Percentiles rank a stretch among this genome's conserved stretches.
phyloP scores from a whole-genome alignment of 2,113 vertebrate species.

The Tragelaphus imberbis region DNA sequence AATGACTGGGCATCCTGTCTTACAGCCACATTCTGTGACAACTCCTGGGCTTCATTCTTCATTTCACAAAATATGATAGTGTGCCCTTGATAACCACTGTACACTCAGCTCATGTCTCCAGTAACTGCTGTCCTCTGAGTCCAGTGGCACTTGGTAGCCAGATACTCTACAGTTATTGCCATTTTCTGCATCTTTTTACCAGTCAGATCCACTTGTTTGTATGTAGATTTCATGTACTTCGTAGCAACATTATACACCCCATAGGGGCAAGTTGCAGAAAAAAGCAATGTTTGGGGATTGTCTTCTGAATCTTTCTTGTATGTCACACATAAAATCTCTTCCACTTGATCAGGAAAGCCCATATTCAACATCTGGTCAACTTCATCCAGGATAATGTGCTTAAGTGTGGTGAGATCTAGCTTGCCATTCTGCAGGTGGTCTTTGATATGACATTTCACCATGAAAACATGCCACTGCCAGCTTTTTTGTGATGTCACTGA shows the following conservation, averaged over 20 bases:
- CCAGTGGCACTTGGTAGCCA: neutral
- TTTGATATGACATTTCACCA: rapidly evolving
- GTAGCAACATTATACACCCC: neutral
- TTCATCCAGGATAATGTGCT: neutral
- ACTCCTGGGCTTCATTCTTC: neutral
- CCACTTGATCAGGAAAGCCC: neutral
- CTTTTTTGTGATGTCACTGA: neutral
- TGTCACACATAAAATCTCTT: neutral
- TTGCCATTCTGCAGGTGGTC: neutral
- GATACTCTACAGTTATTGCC: neutral
- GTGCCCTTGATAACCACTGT: neutral
- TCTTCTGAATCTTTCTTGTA: neutral
- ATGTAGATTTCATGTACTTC: neutral
- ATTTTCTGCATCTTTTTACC: neutral
- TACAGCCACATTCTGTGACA: neutral
- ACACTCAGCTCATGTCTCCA: neutral
- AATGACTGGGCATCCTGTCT: neutral
- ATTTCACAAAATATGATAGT: neutral
- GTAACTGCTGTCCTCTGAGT: neutral
- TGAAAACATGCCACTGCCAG: neutral
- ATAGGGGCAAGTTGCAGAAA: neutral
- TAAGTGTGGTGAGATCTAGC: neutral
- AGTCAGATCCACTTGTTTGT: neutral
- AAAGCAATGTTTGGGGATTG: neutral
- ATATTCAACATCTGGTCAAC: neutral